Evolutionary conservation across 2,797 vertebrate species (phyloP), one percentile per base, ranked within the genome.

Genomic region (Coranthus polyacanthus): DNA sequence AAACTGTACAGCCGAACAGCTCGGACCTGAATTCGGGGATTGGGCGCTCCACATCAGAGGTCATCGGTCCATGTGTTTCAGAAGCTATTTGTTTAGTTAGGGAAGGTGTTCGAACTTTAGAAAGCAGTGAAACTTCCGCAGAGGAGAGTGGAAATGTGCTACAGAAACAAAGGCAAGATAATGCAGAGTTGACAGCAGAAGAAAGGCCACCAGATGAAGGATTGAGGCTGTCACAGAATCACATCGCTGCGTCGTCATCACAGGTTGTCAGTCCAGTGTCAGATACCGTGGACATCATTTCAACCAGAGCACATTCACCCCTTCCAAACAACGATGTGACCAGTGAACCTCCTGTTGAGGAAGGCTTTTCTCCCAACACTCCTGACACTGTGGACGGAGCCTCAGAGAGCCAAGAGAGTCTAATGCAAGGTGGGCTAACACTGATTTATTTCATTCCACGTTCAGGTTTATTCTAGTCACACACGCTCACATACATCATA

Each of bases 361-460:
- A 45, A 12, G 60, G 61, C 4, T 13, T 20, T 52, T 36, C 16
- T 43, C 22, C 53, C 18, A 9, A 56, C 24, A 32, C 13, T 38
- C 47, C 6, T 4, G 75, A 82, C 2, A 0, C 37, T 10, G 45
- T 57, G 59, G 82, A 81, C 12, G 85, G 66, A 78, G 62, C 16
- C 10, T 15, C 41, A 15, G 57, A 43, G 38, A 65, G 32, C 47
- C 22, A 24, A 37, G 15, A 20, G 39, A 22, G 42, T 6, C 26
- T 39, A n/a, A 20, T 12, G 26, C 79, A 62, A 84, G 90, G 90
- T 91, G 72, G 61, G 86, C 46, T 46, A 82, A 72, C 44, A 1
- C 21, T 62, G 66, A 84, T 81, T 82, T 78, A 68, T 78, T 65
- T 64, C 58, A 46, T 18, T 44, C 18, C 11, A 3, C 29, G 8